Evolutionary conservation across 2,888 invertebrate species (phyloP), one percentile per base, ranked within the genome.

Genomic region (Phorcus lineatus): DNA sequence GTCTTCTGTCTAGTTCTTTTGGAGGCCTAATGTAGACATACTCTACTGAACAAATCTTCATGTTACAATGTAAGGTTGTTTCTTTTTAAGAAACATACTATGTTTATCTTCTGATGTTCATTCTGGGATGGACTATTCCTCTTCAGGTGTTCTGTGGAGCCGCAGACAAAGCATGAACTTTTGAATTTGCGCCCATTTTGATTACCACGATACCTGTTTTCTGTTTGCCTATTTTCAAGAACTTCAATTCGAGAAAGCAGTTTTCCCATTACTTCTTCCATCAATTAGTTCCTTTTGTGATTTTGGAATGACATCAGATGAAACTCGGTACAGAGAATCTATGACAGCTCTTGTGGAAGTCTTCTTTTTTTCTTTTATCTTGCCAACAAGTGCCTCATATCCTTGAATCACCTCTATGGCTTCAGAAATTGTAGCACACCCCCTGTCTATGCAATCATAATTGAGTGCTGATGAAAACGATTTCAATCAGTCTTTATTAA

Each of bases 301-400:
- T 19, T 22, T 22, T 22, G n/a, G 1, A 13, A 16, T 13, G 16
- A 11, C 16, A 53, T 22, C 13, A 17, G 24, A n/a, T 19, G 11
- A 6, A 16, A 0, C 2, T 2, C n/a, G n/a, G 1, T 31, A 16
- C 36, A 19, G 16, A 19, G 17, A 13, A 11, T 22, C 24, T 36
- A 16, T 40, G 36, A 74, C 36, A 74, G 74, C 74, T 74, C 74
- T 19, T 17, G 36, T 40, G 17, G n/a, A n/a, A n/a, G n/a, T n/a
- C n/a, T n/a, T n/a, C n/a, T n/a, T n/a, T n/a, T n/a, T n/a, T n/a
- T n/a, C 74, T 36, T 16, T 22, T 11, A 11, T 17, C 13, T 74
- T 40, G 16, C 74, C 74, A 31, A 74, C 74, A 16, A 74, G 24
- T 19, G 74, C 16, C 36, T 74, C 74, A 74, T 74, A 74, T 74